Evolutionary conservation across 2,888 invertebrate species (phyloP).

Genomic region (Andrena camellia): DNA sequence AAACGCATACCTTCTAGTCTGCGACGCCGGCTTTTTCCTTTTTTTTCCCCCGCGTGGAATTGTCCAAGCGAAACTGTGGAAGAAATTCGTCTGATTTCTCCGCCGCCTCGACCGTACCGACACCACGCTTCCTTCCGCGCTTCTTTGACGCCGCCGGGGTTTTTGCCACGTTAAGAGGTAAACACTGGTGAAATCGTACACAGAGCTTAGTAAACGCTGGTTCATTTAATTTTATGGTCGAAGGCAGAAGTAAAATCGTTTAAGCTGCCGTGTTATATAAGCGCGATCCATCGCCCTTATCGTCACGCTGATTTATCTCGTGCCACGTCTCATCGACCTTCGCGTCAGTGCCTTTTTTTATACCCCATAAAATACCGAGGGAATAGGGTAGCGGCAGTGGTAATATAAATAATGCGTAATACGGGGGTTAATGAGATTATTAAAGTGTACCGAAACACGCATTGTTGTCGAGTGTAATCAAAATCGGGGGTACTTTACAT

Average conservation of each 20-base stretch:
- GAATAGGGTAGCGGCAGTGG: not conserved
- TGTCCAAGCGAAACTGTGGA: conserved; percentile 52
- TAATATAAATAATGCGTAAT: conserved; percentile 18
- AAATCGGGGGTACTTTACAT: not conserved
- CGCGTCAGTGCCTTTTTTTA: conserved; percentile 23
- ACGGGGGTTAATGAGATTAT: conserved; percentile 7
- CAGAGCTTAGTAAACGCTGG: conserved; percentile 12
- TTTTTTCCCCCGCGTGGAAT: conserved; percentile 41
- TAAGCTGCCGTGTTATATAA: conserved; percentile 1
- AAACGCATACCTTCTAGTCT: conserved; percentile 81
- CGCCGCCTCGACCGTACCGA: conserved; percentile 20
- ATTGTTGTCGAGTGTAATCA: conserved; percentile 8
- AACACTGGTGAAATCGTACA: not conserved
- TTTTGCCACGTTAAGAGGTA: conserved; percentile 1
- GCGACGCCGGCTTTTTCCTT: conserved; percentile 50
- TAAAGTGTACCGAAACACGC: conserved; percentile 4
- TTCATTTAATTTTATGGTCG: conserved; percentile 48
- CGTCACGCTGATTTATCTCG: conserved; percentile 49
- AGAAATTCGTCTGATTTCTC: conserved; percentile 43
- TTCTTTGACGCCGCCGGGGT: conserved; percentile 1
- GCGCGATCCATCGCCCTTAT: conserved; percentile 28
- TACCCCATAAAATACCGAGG: conserved; percentile 31
- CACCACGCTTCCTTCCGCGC: not conserved
- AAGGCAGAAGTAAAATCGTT: conserved; percentile 39
- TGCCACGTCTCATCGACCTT: conserved; percentile 21